Conservation (phyloP, 2,888 invertebrate species). For the Acanthosepion esculentum region DNA sequence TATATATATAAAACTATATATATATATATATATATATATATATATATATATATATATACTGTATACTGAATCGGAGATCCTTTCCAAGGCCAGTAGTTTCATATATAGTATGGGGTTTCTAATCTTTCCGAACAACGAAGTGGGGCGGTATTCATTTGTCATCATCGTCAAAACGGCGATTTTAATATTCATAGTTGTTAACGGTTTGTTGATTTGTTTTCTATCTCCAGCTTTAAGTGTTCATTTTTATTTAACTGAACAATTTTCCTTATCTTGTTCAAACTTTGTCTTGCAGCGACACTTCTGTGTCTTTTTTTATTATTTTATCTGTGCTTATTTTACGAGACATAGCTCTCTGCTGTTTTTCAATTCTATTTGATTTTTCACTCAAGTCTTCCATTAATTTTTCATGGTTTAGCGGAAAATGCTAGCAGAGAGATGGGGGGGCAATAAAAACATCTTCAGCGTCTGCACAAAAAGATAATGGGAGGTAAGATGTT, state of each 20-base stretch:
- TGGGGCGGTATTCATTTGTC: neutral
- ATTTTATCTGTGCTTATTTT: neutral
- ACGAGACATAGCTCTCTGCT: neutral
- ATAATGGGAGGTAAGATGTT: neutral
- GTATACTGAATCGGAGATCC: too few relatives aligned
- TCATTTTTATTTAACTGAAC: constrained; percentile 8
- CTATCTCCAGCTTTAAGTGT: neutral
- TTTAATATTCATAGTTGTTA: neutral
- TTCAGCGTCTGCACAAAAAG: neutral
- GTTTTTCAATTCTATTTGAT: constrained; percentile 13
- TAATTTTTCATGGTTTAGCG: neutral
- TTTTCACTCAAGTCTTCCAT: constrained; percentile 18
- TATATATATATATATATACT: too few relatives aligned
- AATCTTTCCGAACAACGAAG: too few relatives aligned
- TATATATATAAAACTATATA: too few relatives aligned
- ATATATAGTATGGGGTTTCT: too few relatives aligned
- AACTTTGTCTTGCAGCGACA: neutral
- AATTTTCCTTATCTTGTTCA: constrained; percentile 1
- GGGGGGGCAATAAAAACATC: neutral
- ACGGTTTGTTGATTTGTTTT: neutral
- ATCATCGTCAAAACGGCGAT: neutral
- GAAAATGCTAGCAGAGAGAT: fast-evolving
- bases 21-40: too few relatives aligned
- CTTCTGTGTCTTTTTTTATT: neutral
- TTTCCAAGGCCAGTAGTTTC: too few relatives aligned